Evolutionary conservation across 2,113 vertebrate species (phyloP).

Genomic region (Calyptomena viridis): DNA sequence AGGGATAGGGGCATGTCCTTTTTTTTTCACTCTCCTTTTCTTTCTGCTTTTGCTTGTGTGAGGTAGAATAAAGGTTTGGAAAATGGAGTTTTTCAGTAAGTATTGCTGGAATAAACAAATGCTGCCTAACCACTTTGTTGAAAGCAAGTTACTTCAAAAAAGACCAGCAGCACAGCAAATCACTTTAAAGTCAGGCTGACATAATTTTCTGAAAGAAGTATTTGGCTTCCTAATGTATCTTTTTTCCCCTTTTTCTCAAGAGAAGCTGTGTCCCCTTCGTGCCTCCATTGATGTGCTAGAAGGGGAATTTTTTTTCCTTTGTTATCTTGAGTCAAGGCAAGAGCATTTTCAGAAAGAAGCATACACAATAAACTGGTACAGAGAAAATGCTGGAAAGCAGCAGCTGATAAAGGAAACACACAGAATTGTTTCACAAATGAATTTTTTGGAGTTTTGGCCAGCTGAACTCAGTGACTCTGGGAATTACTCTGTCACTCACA

Average conservation of each 20-base stretch:
- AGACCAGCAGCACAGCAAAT: not conserved
- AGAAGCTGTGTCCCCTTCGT: conserved; percentile 38
- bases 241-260: not conserved
- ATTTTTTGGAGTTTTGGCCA: conserved; percentile 77
- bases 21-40: not conserved
- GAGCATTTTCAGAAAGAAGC: not conserved
- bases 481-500: conserved; percentile 54
- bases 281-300: conserved; percentile 38
- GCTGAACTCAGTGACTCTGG: conserved; percentile 65
- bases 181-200: not conserved
- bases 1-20: not conserved
- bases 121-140: not conserved
- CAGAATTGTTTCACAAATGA: conserved; percentile 35
- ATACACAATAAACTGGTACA: conserved; percentile 56
- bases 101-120: not conserved
- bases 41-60: not conserved
- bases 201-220: not conserved
- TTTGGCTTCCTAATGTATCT: not conserved
- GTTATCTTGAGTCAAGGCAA: not conserved
- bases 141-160: not conserved
- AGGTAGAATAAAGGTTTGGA: not conserved
- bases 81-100: not conserved
- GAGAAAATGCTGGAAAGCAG: not conserved
- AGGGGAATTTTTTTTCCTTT: conserved; percentile 73
- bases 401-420: not conserved